These are phyloP conservation scores for Sula dactylatra DNA, from an alignment of 2,113 vertebrate genomes.

Conservation along the genomic window DNA sequence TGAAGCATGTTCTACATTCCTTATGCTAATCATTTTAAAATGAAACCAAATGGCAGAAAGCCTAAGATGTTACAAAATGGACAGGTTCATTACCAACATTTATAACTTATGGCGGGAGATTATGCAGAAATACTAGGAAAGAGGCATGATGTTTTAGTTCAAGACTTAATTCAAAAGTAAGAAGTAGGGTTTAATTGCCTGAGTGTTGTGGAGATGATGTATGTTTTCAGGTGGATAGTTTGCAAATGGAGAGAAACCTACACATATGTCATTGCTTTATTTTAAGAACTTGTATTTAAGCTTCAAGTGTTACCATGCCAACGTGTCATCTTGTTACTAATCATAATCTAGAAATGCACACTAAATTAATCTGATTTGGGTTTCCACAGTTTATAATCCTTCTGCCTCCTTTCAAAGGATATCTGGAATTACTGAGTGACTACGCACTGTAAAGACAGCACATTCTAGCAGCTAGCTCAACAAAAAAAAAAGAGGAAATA, in stretches of 20 bases:
- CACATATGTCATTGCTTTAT: constrained; percentile 46
- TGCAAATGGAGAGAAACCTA: constrained; percentile 39
- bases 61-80: not conserved
- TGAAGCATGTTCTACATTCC: not conserved
- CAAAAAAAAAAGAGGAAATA: not conserved
- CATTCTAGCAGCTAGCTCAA: not conserved
- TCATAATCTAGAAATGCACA: constrained; percentile 45
- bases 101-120: not conserved
- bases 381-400: not conserved
- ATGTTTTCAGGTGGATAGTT: constrained; percentile 11
- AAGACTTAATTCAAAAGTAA: not conserved
- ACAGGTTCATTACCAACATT: not conserved
- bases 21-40: not conserved
- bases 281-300: constrained; percentile 64
- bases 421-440: not conserved
- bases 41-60: not conserved
- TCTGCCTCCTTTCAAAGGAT: not conserved
- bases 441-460: not conserved
- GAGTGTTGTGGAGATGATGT: not conserved
- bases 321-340: constrained; percentile 59
- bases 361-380: constrained; percentile 53
- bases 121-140: not conserved
- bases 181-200: not conserved
- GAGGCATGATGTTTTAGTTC: not conserved
- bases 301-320: constrained; percentile 73